Conservation (phyloP, 2,113 vertebrate genomes). For the Eurypyga helias region DNA sequence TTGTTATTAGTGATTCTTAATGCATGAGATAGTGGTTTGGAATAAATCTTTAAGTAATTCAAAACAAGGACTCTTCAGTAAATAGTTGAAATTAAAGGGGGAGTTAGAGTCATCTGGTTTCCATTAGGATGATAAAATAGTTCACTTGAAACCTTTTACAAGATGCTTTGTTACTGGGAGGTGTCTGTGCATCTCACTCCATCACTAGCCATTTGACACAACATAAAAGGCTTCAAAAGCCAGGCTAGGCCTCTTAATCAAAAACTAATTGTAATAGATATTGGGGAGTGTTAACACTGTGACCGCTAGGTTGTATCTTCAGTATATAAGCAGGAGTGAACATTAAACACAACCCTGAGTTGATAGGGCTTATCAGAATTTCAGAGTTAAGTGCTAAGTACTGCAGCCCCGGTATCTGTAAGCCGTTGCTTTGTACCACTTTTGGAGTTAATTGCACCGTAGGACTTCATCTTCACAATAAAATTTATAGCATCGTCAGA, state of each 20-base stretch:
- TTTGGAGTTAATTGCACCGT: constrained; percentile 79
- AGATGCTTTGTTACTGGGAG: constrained; percentile 94
- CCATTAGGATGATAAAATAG: constrained; percentile 99
- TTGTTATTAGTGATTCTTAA: constrained; percentile 78
- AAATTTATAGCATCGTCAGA: constrained; percentile 77
- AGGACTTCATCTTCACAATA: constrained; percentile 72
- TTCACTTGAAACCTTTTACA: constrained; percentile 96
- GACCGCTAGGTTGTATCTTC: constrained; percentile 89
- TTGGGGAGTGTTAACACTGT: constrained; percentile 96
- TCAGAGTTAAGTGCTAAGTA: constrained; percentile 86
- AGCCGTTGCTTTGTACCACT: constrained; percentile 80
- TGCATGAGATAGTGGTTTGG: constrained; percentile 78
- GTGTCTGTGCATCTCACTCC: constrained; percentile 90
- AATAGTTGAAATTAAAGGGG: constrained; percentile 89
- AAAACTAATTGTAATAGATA: constrained; percentile 99
- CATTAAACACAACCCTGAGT: constrained; percentile 91
- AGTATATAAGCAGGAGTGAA: constrained; percentile 85
- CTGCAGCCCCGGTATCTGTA: constrained; percentile 80
- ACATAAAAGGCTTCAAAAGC: constrained; percentile 98
- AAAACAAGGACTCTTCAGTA: constrained; percentile 87
- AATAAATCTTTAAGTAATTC: constrained; percentile 87
- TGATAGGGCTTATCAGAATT: constrained; percentile 87
- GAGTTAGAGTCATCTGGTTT: constrained; percentile 94
- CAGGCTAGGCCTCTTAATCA: constrained; percentile 94
- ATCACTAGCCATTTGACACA: constrained; percentile 97